Evolutionary conservation across 2,888 invertebrate genomes (phyloP), one percentile per base, ranked within the genome.

Genomic region (Amphimallon solstitiale): DNA sequence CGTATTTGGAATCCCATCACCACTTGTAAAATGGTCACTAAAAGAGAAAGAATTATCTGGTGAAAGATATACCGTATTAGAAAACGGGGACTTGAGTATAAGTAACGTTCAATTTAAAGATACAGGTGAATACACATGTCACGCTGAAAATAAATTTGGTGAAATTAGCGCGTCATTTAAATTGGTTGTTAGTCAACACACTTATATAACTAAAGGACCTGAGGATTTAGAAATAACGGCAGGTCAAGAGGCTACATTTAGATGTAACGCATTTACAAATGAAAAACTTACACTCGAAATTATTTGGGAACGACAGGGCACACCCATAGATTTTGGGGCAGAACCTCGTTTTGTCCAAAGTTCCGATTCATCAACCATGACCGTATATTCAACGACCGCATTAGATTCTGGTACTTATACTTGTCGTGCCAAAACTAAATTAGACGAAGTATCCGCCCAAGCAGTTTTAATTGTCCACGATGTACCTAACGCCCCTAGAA

Each of bases 401-500:
- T 83, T 97, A 71, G 99, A 99, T 83, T 95, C 97, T 0, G 98
- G 97, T 2, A 90, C 38, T n/a, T 99, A 98, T 80, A 97, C 97
- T 0, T 99, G 99, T 80, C 88, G 95, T 2, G 99, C 98, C 0
- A 86, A 86, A 68, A 99, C 99, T 0, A 89, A 90, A 21, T 85
- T 98, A 49, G 99, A 99, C 79, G 89, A 92, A 76, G 92, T 92
- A 1, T 86, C 89, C 7, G 94, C 95, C 0, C 89, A 90, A 75
- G 97, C 98, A 2, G 93, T 93, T 70, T 86, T 99, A 3, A 94
- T 91, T 61, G 98, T 99, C 0, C 97, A 98, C 86, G 98, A 97
- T 84, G 92, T 93, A 21, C 98, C 98, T 1, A 97, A 97, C 82
- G 85, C 93, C 0, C 97, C 98, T 0, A 84, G 84, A 4, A 83